Evolutionary conservation across 1,140 invertebrate genomes (phyloP).

Genomic region (Euschistus heros): DNA sequence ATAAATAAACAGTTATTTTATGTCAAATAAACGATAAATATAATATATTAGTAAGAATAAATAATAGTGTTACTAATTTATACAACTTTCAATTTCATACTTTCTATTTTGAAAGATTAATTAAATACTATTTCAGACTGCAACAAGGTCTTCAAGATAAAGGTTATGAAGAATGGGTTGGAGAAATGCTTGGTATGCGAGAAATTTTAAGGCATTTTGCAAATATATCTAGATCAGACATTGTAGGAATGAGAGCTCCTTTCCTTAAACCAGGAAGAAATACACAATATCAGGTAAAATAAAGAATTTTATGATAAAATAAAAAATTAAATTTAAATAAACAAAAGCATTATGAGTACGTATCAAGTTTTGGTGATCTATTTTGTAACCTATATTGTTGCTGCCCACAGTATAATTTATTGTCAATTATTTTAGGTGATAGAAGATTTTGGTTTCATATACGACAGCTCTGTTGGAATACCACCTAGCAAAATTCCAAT

Average conservation of each 20-base stretch:
- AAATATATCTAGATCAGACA: constrained; percentile 67
- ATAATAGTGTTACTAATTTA: too few relatives aligned
- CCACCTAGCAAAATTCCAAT: constrained; percentile 72
- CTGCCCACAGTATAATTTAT: too few relatives aligned
- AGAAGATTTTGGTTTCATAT: constrained; percentile 84
- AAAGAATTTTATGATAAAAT: too few relatives aligned
- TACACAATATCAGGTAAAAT: constrained; percentile 73
- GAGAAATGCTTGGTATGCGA: constrained; percentile 88
- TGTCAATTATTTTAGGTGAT: constrained; percentile 46
- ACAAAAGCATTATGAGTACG: neutral
- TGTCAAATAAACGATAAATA: too few relatives aligned
- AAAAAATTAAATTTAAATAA: neutral
- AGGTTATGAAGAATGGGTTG: constrained; percentile 81
- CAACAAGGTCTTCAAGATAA: constrained; percentile 77
- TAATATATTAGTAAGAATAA: too few relatives aligned
- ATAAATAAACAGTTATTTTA: too few relatives aligned
- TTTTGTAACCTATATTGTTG: neutral
- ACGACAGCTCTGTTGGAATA: constrained; percentile 80
- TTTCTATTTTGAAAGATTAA: neutral
- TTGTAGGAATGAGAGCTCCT: constrained; percentile 80
- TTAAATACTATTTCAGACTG: constrained; percentile 35
- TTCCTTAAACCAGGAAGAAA: constrained; percentile 83
- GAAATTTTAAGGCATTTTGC: constrained; percentile 73
- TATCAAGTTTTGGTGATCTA: neutral
- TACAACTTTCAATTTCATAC: too few relatives aligned